phyloP scores from a whole-genome alignment of 1,140 invertebrate genomes.

The Papilio polytes region DNA sequence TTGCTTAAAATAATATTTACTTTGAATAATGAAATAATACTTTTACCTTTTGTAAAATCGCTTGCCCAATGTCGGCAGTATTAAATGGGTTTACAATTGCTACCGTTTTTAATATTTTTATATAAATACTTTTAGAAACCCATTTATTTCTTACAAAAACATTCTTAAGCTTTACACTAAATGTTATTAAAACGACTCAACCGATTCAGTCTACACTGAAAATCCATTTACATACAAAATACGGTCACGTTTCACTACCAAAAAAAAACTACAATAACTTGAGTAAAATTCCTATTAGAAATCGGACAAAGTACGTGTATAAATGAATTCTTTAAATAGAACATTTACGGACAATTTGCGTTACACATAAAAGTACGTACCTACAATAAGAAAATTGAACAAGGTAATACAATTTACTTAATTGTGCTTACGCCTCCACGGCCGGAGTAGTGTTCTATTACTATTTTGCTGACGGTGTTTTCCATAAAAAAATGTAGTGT shows the following conservation, averaged over 20 bases:
- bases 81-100: not conserved
- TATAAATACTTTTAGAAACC: not conserved
- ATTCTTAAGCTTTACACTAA: not conserved
- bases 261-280: not conserved
- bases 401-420: slow-evolving; percentile 15
- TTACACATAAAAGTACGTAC: not conserved
- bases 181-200: not conserved
- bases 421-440: not conserved
- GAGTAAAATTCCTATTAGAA: not conserved
- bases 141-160: not conserved
- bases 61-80: no score
- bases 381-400: not conserved
- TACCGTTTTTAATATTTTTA: not conserved
- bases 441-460: not conserved
- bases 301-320: no score
- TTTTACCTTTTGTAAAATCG: not conserved
- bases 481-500: no score
- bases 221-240: not conserved
- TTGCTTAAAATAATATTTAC: not conserved
- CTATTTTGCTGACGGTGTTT: not conserved
- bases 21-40: not conserved
- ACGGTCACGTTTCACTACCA: not conserved
- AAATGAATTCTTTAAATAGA: not conserved
- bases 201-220: not conserved
- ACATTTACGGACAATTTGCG: not conserved